Base-by-base conservation (phyloP, 2,797 vertebrate species). In the Coluber constrictor region DNA sequence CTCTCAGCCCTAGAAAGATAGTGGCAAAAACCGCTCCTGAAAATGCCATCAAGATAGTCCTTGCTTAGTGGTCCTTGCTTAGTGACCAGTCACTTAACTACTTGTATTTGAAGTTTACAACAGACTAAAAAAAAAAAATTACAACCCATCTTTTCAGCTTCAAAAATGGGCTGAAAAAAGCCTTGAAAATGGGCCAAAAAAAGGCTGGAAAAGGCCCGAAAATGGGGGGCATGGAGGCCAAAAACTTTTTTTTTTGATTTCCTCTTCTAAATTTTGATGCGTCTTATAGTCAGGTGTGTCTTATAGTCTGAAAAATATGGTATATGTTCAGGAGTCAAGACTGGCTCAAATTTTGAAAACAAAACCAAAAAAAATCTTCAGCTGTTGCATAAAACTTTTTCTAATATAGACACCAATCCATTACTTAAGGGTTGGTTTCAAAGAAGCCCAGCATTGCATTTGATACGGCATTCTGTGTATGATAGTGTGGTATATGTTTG, bases 361-460 rank as follows among this genome's bases (percentile, higher is more conserved):
- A 74, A 37, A 74, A 43, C 70, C 47, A 47, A 20, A 74, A 74
- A 37, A 10, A 23, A 16, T 16, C 47, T 55, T 37, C 61, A 90
- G 88, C 57, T 32, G 83, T 92, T 92, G 32, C 94, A 15, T 25
- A 92, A n/a, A 43, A 0, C 4, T 95, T 5, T 79, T 90, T 89
- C 16, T 95, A 0, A 2, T 86, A 95, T 83, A 94, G 94, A 15
- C 43, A 92, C 0, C 88, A 94, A 66, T 56, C 23, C 55, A 92
- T 93, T 90, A 37, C 60, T 89, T 63, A 15, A 0, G 93, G 47
- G 43, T 63, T 95, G 86, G 27, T 0, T 92, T 79, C 83, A 0
- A 1, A 92, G 60, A 92, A 79, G 93, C 13, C 25, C 15, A 79
- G 59, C n/a, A 23, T 54, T 93, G 66, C 61, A 55, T 89, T 91